Evolutionary conservation across 2,113 vertebrate genomes (phyloP), one percentile per base, ranked within the genome.

Genomic region (Oryzias melastigma): DNA sequence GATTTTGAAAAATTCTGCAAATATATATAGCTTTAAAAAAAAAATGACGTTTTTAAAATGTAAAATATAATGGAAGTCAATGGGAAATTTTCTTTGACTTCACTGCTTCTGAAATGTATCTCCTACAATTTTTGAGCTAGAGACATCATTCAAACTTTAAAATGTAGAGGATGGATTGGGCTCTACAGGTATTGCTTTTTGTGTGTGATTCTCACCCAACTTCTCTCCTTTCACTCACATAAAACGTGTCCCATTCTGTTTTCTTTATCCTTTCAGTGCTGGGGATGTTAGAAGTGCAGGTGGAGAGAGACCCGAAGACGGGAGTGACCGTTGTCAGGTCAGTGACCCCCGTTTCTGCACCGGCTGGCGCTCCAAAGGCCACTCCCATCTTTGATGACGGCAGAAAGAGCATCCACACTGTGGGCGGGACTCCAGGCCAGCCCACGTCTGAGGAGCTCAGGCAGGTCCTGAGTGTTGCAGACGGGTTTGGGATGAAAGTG

Each of bases 291-390:
- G 62, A 75, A 1, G 78, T 89, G 29, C 77, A 90, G 68, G 85
- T 90, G 2, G 87, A 91, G 67, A 65, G 65, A 66, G 87, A 89
- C 61, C 81, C 83, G 1, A 86, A 77, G 77, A 91, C 90, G 0
- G 90, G 87, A 0, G 74, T 67, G 43, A 73, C 86, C 2, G 52
- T 74, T 5, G 52, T 90, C 44, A 78, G 65, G 46, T 89, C 88
- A 0, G 85, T 88, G 66, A 62, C 84, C 12, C 86, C 89, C 3
- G 18, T 88, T 46, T 73, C 87, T 8, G 8, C 71, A 4, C 24
- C 65, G 3, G n/a, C 61, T 10, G 64, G n/a, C 1, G 63, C 27
- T 5, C 57, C 68, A 1, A 43, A 19, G 17, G 60, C 73, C 0
- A 58, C 74, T 40, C 48, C 75, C 0, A 24, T 90, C 42, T 91